These are phyloP conservation scores for Choristoneura rosaceana DNA, from an alignment of 2,888 invertebrate species.

Conservation along the genomic window DNA sequence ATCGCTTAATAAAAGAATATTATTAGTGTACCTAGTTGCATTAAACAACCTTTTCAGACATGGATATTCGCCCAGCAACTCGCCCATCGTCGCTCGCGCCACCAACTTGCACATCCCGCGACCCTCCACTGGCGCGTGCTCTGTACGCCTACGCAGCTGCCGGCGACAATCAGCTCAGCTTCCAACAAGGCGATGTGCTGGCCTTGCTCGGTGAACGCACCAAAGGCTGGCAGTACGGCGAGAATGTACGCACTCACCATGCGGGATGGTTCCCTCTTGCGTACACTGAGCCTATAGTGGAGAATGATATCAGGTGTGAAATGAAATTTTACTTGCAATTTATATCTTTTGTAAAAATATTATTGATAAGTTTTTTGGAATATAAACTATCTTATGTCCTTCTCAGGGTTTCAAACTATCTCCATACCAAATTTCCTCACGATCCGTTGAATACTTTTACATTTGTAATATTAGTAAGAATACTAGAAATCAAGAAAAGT, in stretches of 20 bases:
- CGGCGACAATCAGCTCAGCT: conserved; percentile 96
- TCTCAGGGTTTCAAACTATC: too few relatives aligned
- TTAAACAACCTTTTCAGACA: conserved; percentile 55
- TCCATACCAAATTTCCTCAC: too few relatives aligned
- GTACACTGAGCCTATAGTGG: conserved; percentile 93
- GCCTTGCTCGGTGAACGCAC: conserved; percentile 95
- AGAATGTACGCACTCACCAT: conserved; percentile 95
- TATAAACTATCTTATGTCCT: too few relatives aligned
- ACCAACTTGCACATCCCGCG: conserved; percentile 84
- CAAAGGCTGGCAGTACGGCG: conserved; percentile 99
- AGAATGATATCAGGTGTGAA: conserved; percentile 86
- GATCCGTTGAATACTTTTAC: too few relatives aligned
- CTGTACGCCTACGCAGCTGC: conserved; percentile 95
- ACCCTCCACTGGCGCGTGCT: conserved; percentile 92
- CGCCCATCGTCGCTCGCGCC: conserved; percentile 89
- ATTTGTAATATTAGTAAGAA: too few relatives aligned
- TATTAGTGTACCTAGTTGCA: not conserved
- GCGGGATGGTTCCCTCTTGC: conserved; percentile 98
- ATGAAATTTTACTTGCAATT: too few relatives aligned
- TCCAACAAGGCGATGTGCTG: conserved; percentile 95
- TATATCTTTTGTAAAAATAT: too few relatives aligned
- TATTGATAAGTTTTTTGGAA: too few relatives aligned
- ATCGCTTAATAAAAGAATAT: too few relatives aligned
- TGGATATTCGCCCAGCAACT: conserved; percentile 72
- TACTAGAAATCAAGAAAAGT: too few relatives aligned